Percentiles rank a stretch among this genome's conserved stretches.
Evolutionary conservation across 2,113 vertebrate species (phyloP).

Genomic region (Mirza zaza): DNA sequence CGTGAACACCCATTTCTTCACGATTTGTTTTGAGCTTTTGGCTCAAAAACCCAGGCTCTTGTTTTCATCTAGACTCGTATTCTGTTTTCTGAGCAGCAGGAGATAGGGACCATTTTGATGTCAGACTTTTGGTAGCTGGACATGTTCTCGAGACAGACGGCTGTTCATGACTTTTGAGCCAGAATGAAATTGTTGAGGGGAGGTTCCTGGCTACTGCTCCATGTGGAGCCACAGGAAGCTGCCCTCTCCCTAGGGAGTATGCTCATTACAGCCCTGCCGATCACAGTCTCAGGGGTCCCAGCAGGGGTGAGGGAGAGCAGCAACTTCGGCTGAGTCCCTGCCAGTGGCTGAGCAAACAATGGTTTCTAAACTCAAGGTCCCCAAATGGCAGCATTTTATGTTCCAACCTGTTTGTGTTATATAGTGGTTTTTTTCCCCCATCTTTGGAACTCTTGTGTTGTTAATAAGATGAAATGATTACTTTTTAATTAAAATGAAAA

Average conservation of each 20-base stretch:
- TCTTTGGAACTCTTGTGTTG: conserved; percentile 80
- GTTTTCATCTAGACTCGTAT: conserved; percentile 49
- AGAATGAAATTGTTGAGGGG: conserved; percentile 69
- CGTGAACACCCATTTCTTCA: neutral
- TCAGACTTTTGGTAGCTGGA: conserved; percentile 64
- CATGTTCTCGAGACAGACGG: neutral
- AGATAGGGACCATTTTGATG: conserved; percentile 63
- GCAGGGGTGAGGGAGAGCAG: neutral
- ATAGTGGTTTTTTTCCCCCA: conserved; percentile 63
- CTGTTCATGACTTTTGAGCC: conserved; percentile 66
- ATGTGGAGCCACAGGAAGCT: conserved; percentile 29
- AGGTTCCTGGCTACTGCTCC: conserved; percentile 22
- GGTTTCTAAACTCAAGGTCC: conserved; percentile 44
- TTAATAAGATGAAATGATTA: conserved; percentile 83
- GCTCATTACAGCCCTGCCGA: neutral
- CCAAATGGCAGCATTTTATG: conserved; percentile 75
- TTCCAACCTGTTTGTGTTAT: conserved; percentile 85
- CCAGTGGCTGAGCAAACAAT: neutral
- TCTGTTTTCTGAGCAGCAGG: conserved; percentile 64
- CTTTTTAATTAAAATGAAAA: conserved; percentile 87
- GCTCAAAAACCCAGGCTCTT: conserved; percentile 58
- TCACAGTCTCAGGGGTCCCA: neutral
- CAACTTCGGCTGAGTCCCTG: neutral
- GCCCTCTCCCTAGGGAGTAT: neutral
- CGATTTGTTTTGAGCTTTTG: neutral